Percentiles rank a stretch among this genome's conserved stretches.
phyloP scores from a whole-genome alignment of 2,888 invertebrate genomes.

The Zootermopsis nevadensis region DNA sequence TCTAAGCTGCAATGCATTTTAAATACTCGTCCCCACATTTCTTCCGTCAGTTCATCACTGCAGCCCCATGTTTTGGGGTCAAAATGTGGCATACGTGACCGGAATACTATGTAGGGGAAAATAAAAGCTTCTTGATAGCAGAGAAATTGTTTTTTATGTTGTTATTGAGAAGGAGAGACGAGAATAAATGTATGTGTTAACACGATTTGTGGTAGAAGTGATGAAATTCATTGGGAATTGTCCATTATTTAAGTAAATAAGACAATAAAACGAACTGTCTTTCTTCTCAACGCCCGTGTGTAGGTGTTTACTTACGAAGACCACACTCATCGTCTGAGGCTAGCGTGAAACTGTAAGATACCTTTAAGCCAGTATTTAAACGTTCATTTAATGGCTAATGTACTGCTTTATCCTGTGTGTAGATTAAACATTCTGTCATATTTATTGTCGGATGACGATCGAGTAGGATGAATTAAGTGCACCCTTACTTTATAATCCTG shows the following conservation, averaged over 20 bases:
- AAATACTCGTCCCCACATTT: neutral
- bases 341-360: too few species aligned
- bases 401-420: too few species aligned
- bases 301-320: too few species aligned
- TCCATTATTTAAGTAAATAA: conserved; percentile 11
- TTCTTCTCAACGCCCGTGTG: neutral
- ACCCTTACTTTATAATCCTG: too few species aligned
- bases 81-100: neutral
- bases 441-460: too few species aligned
- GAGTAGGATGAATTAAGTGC: too few species aligned
- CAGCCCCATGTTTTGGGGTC: neutral
- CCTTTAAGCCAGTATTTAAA: too few species aligned
- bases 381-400: too few species aligned
- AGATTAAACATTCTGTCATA: too few species aligned
- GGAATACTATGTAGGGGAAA: neutral
- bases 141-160: neutral
- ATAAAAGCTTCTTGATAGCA: neutral
- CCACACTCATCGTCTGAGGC: too few species aligned
- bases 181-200: neutral
- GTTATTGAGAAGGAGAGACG: neutral
- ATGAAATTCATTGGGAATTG: neutral
- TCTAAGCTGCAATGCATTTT: neutral
- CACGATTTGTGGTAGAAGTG: neutral
- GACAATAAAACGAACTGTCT: neutral
- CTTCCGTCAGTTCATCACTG: neutral